Percentiles rank a stretch among this genome's conserved stretches.
These are phyloP conservation scores for Clupea harengus DNA, from an alignment of 2,113 vertebrate species.

Conservation along the genomic window DNA sequence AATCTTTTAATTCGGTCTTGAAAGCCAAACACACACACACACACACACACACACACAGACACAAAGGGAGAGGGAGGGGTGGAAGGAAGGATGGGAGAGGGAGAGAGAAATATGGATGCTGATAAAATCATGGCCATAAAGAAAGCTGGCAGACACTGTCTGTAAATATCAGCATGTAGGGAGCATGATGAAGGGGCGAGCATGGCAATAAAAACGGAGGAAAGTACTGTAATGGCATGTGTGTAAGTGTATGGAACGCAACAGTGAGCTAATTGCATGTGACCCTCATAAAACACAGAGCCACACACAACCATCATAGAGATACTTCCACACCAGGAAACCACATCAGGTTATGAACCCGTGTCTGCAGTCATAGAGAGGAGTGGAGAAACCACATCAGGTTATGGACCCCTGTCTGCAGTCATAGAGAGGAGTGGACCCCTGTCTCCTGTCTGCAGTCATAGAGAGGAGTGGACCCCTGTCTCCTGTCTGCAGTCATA, in stretches of 20 bases:
- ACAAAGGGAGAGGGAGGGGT: conserved; percentile 40
- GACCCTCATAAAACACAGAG: background rate
- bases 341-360: background rate
- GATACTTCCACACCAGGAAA: background rate
- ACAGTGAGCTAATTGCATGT: background rate
- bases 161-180: conserved; percentile 33
- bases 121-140: conserved; percentile 62
- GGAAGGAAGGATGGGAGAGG: background rate
- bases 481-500: background rate
- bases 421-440: background rate
- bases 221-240: background rate
- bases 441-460: too few species aligned
- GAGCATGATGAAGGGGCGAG: conserved; percentile 53
- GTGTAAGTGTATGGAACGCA: background rate
- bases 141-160: conserved; percentile 14
- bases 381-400: too few species aligned
- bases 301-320: background rate
- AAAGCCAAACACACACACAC: too few species aligned
- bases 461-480: background rate
- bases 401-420: background rate
- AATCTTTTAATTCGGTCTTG: too few species aligned
- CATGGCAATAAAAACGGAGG: background rate
- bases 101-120: conserved; percentile 32
- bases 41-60: background rate
- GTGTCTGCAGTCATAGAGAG: too few species aligned